A percentile compares a stretch with the other conserved stretches of the same genome.
phyloP scores from a whole-genome alignment of 2,113 vertebrate species.

The Etia nguti region DNA sequence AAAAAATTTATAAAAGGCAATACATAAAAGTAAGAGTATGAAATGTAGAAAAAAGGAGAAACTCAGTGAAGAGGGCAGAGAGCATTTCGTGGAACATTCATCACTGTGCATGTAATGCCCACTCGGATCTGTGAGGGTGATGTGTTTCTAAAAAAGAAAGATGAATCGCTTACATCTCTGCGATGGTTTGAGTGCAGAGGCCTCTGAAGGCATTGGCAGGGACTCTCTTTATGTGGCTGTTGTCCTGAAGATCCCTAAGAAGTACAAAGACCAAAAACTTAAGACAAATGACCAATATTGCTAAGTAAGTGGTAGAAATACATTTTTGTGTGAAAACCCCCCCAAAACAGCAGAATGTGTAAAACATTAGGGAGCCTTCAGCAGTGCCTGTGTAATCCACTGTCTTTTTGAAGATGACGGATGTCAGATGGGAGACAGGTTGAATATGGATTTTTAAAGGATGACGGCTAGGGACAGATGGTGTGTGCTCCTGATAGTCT shows the following conservation, averaged over 20 bases:
- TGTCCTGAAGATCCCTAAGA: constrained; percentile 66
- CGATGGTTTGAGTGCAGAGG: constrained; percentile 64
- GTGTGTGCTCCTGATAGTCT: neutral
- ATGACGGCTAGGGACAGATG: neutral
- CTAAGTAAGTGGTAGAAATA: neutral
- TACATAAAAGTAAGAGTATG: neutral
- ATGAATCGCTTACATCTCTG: constrained; percentile 61
- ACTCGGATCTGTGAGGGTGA: constrained; percentile 11
- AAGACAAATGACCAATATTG: neutral
- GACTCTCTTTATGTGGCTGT: constrained; percentile 60
- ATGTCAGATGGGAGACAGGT: neutral
- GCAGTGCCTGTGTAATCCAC: neutral
- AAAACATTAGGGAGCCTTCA: neutral
- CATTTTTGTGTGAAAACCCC: neutral
- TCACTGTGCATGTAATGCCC: neutral
- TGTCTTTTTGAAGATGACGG: neutral
- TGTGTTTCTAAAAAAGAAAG: neutral
- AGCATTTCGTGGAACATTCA: constrained; percentile 13
- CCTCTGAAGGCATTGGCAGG: constrained; percentile 71
- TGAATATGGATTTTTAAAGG: neutral
- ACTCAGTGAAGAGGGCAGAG: constrained; percentile 10
- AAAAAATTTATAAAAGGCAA: neutral
- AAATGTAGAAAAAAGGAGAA: neutral
- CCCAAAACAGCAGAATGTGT: neutral
- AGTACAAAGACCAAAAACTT: neutral